Evolutionary conservation across 2,113 vertebrate species (phyloP).

Genomic region (Hippocampus guttulatus): DNA sequence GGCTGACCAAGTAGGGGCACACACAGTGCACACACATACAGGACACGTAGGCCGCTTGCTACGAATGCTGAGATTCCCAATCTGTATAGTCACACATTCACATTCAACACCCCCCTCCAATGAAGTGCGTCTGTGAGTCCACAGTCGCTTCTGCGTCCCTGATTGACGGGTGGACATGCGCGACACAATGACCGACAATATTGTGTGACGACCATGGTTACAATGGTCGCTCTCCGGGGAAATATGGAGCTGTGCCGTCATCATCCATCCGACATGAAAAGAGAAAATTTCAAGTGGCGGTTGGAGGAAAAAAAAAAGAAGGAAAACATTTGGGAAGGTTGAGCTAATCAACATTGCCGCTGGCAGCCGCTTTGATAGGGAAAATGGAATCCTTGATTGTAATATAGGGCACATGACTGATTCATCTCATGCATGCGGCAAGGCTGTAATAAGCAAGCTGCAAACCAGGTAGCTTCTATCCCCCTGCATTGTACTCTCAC

Average conservation of each 20-base stretch:
- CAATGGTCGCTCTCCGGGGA: constrained; percentile 80
- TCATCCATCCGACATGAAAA: constrained; percentile 79
- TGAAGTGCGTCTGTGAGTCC: constrained; percentile 31
- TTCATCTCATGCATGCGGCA: constrained; percentile 27
- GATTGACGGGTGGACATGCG: constrained; percentile 83
- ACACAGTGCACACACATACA: constrained; percentile 34
- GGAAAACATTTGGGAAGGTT: constrained; percentile 72
- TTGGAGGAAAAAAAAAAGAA: constrained; percentile 58
- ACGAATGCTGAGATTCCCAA: constrained; percentile 37
- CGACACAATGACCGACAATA: constrained; percentile 76
- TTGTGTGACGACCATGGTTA: constrained; percentile 78
- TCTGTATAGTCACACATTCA: constrained; percentile 34
- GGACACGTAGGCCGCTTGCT: constrained; percentile 25
- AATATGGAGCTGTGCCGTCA: constrained; percentile 59
- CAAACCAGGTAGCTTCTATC: constrained; percentile 23
- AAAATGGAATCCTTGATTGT: constrained; percentile 74
- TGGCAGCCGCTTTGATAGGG: constrained; percentile 80
- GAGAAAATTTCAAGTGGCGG: constrained; percentile 83
- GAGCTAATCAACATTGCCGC: constrained; percentile 70
- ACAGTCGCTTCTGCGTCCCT: constrained; percentile 50
- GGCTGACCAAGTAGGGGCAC: constrained; percentile 69
- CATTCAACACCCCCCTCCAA: constrained; percentile 22
- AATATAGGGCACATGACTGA: constrained; percentile 44
- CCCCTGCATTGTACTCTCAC: constrained; percentile 16
- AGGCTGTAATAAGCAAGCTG: constrained; percentile 19